Evolutionary conservation across 2,888 invertebrate genomes (phyloP), one percentile per base, ranked within the genome.

Genomic region (Drosophila hamatofila): DNA sequence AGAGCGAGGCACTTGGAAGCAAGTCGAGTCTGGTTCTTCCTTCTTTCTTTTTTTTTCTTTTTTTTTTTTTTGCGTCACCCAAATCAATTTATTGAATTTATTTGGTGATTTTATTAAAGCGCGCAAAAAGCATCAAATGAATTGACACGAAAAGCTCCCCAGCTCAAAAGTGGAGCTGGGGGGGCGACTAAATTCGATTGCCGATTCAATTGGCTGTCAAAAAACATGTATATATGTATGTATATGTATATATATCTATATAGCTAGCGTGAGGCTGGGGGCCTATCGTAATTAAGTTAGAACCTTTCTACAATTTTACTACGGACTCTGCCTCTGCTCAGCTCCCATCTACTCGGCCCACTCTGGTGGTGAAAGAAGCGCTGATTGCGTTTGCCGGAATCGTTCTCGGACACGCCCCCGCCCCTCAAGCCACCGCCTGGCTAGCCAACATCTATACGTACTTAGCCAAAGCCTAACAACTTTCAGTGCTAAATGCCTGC

Each of bases 11-110:
- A 78, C 81, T 86, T 80, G 64, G 25, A 52, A 54, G 60, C 41
- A 57, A 83, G 48, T 39, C 52, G 35, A 27, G 35, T 23, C 21
- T 9, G 8, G 41, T 8, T 33, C 33, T n/a, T n/a, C n/a, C 23
- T 4, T n/a, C 16, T 21, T 21, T 18, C 4, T 7, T 7, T 27
- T 7, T 6, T 54, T 9, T 14, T 35, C 12, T 16, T 11, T 5
- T n/a, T 9, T 62, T 52, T 48, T n/a, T 44, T 27, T 14, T 46
- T n/a, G 33, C 58, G 46, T 51, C 46, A 33, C 18, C 44, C 49
- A 72, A 88, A 85, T 85, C 89, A 89, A 89, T 89, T 85, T 89
- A 84, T 89, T 71, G 77, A 89, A 89, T 84, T 85, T 75, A 82
- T 83, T 72, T 80, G 77, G 75, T 85, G 88, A 85, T 89, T 85